Evolutionary conservation across 2,797 vertebrate genomes (phyloP), one percentile per base, ranked within the genome.

Genomic region (Geotrypetes seraphini): DNA sequence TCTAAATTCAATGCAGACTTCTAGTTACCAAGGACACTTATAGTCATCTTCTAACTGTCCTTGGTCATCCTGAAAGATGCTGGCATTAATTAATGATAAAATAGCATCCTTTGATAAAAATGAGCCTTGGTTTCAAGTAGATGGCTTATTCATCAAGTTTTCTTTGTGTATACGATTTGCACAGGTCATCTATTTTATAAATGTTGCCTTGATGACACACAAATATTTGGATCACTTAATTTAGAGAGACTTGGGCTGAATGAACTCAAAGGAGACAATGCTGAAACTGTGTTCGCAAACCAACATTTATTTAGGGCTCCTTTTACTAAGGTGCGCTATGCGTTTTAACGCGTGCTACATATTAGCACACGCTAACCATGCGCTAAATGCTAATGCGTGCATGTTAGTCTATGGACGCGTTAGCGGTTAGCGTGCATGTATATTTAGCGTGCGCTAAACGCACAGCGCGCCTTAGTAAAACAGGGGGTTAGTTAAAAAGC

Each of bases 1-100:
- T 57, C 50, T 65, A 72, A 81, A 79, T 74, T 73, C 48, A 52
- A 42, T 52, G 25, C 37, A 38, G 43, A 67, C 61, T 81, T 80
- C 73, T 64, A 73, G 81, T 84, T 83, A 50, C 77, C 80, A 81
- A 81, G 81, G 79, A 83, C 78, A 70, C 74, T 78, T 75, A 53
- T 70, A 81, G 74, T 76, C 63, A 81, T 80, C 63, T 70, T 63
- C 75, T 81, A 81, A 81, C 81, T 81, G 77, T 79, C 79, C 72
- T 79, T 73, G 72, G 69, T 70, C 54, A 71, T 78, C 68, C 75
- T 81, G 72, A 79, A 73, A 68, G 59, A 73, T 69, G 68, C 66
- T 53, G 50, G 50, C 60, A 62, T 77, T 84, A 84, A 86, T 83
- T 81, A 86, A 70, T 63, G 65, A 46, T 57, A 60, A 70, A 47